These are phyloP conservation scores for Cairina moschata DNA, from an alignment of 2,113 vertebrate species.

Conservation along the genomic window DNA sequence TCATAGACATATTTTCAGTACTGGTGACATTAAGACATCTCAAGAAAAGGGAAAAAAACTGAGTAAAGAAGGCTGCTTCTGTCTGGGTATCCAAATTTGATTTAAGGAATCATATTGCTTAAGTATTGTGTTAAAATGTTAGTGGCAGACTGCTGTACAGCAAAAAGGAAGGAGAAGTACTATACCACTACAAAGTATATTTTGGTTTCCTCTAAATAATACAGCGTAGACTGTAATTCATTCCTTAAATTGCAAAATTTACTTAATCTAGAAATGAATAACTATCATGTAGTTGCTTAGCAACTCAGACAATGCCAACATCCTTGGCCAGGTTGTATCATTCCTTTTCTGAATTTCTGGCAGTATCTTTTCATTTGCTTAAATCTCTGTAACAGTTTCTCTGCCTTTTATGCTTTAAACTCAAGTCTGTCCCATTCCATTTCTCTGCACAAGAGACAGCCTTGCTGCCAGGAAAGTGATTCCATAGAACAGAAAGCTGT, in stretches of 20 bases:
- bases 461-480: background rate
- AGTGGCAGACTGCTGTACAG: background rate
- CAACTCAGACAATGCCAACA: constrained; percentile 29
- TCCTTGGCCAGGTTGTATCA: background rate
- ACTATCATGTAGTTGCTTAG: constrained; percentile 34
- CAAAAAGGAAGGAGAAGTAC: background rate
- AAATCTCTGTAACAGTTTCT: background rate
- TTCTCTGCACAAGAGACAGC: background rate
- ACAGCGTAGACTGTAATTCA: background rate
- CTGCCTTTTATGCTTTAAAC: background rate
- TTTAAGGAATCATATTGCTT: background rate
- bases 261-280: constrained; percentile 13
- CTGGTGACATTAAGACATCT: background rate
- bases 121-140: background rate
- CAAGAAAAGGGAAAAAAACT: background rate
- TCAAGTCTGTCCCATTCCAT: background rate
- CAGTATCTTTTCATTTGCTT: background rate
- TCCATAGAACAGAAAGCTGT: background rate
- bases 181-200: background rate
- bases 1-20: background rate
- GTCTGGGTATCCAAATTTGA: background rate
- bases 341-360: constrained; percentile 20
- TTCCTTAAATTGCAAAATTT: constrained; percentile 29
- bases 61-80: background rate
- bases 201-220: background rate